A percentile compares a stretch with the other conserved stretches of the same genome.
Evolutionary conservation across 2,888 invertebrate species (phyloP).

Genomic region (Parthenolecanium corni): DNA sequence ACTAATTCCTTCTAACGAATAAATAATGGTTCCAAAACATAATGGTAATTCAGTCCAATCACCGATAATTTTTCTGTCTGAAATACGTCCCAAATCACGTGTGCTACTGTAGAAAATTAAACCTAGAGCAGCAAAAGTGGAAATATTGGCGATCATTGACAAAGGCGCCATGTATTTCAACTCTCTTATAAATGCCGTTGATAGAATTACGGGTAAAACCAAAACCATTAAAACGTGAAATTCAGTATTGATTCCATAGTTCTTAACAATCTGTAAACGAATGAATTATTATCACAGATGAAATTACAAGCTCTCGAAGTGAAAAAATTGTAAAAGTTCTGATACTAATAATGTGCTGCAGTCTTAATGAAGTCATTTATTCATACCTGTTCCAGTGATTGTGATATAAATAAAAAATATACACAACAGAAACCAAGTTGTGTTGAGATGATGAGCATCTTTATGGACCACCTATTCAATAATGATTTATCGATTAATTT

Average conservation of each 20-base stretch:
- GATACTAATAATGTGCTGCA: not conserved
- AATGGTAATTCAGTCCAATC: conserved; percentile 53
- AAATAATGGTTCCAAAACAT: conserved; percentile 91
- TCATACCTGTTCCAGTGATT: conserved; percentile 63
- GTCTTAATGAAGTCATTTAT: conserved; percentile 32
- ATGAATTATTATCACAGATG: too few species aligned
- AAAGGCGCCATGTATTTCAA: conserved; percentile 65
- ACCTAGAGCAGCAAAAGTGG: conserved; percentile 61
- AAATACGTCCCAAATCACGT: conserved; percentile 55
- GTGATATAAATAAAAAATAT: conserved; percentile 88
- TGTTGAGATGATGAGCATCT: conserved; percentile 82
- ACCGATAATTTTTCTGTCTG: conserved; percentile 50
- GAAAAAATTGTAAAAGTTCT: not conserved
- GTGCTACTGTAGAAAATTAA: conserved; percentile 66
- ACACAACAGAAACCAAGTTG: conserved; percentile 97
- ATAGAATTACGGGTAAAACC: conserved; percentile 56
- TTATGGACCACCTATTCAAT: conserved; percentile 49
- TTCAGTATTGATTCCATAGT: conserved; percentile 44
- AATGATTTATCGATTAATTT: conserved; percentile 29
- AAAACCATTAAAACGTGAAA: conserved; percentile 61
- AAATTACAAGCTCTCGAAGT: not conserved
- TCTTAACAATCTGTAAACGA: conserved; percentile 50
- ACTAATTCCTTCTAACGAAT: conserved; percentile 93
- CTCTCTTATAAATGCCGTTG: conserved; percentile 63
- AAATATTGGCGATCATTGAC: conserved; percentile 63